A percentile compares a stretch with the other conserved stretches of the same genome.
phyloP scores from a whole-genome alignment of 2,113 vertebrate species.

The Atherinomorus stipes region DNA sequence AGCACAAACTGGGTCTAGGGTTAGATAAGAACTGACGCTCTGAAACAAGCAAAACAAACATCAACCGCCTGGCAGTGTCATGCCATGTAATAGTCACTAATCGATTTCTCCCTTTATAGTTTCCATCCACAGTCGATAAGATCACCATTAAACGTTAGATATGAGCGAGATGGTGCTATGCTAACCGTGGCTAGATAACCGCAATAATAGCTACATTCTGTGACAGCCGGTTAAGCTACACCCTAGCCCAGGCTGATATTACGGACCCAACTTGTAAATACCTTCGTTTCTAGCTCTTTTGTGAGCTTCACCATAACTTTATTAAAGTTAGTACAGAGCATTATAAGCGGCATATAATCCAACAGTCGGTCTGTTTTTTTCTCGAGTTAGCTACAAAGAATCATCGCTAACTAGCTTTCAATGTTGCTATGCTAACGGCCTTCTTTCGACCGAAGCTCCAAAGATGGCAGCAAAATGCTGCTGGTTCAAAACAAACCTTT shows the following conservation, averaged over 20 bases:
- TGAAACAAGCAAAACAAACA: neutral
- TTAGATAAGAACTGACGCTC: neutral
- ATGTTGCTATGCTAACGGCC: conserved; percentile 22
- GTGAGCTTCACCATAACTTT: no score
- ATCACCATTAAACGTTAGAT: neutral
- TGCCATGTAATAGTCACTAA: neutral
- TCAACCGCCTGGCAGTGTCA: no score
- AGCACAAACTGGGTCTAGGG: neutral
- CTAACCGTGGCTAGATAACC: neutral
- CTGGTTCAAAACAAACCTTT: conserved; percentile 69
- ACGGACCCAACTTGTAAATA: neutral
- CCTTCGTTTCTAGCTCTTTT: no score
- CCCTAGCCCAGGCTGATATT: neutral
- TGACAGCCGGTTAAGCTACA: neutral
- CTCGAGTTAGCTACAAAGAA: neutral
- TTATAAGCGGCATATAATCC: no score
- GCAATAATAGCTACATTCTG: neutral
- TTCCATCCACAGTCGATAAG: neutral
- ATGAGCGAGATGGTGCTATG: neutral
- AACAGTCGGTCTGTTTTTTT: conserved; percentile 1
- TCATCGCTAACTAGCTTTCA: neutral
- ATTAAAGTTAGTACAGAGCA: no score
- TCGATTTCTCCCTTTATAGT: neutral
- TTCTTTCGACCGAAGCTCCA: neutral
- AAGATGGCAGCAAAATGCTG: neutral